These are phyloP conservation scores for Apaloderma vittatum DNA, from an alignment of 2,113 vertebrate species.

Conservation along the genomic window DNA sequence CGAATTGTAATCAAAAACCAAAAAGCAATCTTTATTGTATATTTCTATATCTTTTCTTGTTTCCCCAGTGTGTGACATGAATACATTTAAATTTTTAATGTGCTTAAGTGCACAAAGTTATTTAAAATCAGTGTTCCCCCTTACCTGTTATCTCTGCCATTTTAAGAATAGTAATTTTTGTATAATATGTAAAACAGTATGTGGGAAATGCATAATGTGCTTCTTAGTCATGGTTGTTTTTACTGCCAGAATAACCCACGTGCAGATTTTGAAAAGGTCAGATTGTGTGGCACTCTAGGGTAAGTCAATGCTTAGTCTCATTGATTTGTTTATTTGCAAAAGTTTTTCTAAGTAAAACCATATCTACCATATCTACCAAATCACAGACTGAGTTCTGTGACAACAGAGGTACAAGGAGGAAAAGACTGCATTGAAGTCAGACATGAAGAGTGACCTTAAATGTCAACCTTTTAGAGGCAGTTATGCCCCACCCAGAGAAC, in stretches of 20 bases:
- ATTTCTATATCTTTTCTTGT: not conserved
- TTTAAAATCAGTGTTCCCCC: constrained; percentile 6
- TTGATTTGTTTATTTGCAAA: constrained; percentile 56
- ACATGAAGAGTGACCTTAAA: not conserved
- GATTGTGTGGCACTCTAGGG: constrained; percentile 24
- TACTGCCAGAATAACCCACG: constrained; percentile 69
- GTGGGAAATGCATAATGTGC: constrained; percentile 74
- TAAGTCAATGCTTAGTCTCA: constrained; percentile 34
- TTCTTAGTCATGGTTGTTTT: constrained; percentile 74
- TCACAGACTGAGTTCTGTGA: constrained; percentile 22
- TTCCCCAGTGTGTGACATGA: not conserved
- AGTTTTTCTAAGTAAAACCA: constrained; percentile 41
- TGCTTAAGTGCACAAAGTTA: not conserved
- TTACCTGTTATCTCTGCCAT: constrained; percentile 46
- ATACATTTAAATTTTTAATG: constrained; percentile 20
- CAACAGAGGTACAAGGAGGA: not conserved
- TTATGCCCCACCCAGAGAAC: not conserved
- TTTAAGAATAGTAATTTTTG: constrained; percentile 56
- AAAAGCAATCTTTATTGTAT: not conserved
- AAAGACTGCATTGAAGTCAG: not conserved
- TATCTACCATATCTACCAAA: not conserved
- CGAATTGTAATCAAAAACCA: not conserved
- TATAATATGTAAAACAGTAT: constrained; percentile 62
- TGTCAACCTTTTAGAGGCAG: constrained; percentile 15
- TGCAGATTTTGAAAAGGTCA: constrained; percentile 72